These are phyloP conservation scores for Linyphia triangularis DNA, from an alignment of 2,888 invertebrate genomes.

Conservation along the genomic window DNA sequence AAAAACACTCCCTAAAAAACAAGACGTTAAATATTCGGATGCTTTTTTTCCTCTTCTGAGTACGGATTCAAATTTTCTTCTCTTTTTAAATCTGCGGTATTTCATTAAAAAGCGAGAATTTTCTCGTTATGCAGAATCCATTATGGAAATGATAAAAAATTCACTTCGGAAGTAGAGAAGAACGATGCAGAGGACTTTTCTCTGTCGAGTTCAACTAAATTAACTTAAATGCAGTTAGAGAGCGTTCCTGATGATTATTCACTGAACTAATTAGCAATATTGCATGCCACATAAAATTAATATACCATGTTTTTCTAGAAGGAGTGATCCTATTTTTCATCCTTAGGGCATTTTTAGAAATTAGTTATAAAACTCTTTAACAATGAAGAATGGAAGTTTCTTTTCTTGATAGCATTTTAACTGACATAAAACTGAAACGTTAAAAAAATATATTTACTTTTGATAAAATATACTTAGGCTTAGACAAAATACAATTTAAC, in stretches of 20 bases:
- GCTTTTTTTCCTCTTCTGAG: neutral
- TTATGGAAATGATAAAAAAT: constrained; percentile 26
- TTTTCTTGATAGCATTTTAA: neutral
- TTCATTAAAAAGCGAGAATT: constrained; percentile 51
- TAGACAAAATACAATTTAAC: neutral
- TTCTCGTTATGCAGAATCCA: constrained; percentile 46
- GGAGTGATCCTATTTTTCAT: constrained; percentile 8
- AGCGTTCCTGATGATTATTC: constrained; percentile 54
- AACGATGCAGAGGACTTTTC: constrained; percentile 3
- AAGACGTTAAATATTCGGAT: neutral
- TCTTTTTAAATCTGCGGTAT: constrained; percentile 20
- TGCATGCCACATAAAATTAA: constrained; percentile 59
- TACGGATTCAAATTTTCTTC: constrained; percentile 16
- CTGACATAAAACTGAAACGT: neutral
- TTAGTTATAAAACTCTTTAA: constrained; percentile 48
- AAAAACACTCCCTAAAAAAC: neutral
- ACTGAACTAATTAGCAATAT: constrained; percentile 63
- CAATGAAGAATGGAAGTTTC: constrained; percentile 24
- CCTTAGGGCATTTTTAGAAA: constrained; percentile 47
- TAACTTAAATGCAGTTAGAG: constrained; percentile 49
- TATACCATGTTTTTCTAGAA: constrained; percentile 20
- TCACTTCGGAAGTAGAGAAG: constrained; percentile 21
- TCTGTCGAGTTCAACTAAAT: constrained; percentile 35
- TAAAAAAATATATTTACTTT: neutral
- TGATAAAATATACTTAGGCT: too few relatives aligned